phyloP scores from a whole-genome alignment of 2,113 vertebrate genomes.

The Vulpes ferrilata region DNA sequence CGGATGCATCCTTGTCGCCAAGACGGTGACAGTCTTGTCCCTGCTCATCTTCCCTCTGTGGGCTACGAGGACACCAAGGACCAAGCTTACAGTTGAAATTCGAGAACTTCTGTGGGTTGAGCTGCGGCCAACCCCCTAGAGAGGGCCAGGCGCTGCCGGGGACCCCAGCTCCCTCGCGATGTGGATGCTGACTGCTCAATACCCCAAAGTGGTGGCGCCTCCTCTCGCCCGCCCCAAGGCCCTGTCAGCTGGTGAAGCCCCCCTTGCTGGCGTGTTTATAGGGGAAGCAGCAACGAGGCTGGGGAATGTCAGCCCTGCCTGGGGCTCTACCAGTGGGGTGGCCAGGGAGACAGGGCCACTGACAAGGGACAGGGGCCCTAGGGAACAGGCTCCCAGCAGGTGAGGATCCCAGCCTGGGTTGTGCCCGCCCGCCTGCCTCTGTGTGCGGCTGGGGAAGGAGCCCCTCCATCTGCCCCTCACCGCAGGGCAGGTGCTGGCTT shows the following conservation, averaged over 20 bases:
- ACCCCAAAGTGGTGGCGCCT: fast-evolving
- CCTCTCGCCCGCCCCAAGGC: not conserved
- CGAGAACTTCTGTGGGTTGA: not conserved
- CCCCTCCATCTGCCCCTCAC: fast-evolving
- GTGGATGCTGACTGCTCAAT: fast-evolving
- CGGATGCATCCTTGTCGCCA: fast-evolving
- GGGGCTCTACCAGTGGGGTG: not conserved
- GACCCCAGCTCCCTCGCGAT: fast-evolving
- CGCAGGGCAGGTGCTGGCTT: fast-evolving
- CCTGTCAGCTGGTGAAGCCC: fast-evolving
- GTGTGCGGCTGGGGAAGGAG: not conserved
- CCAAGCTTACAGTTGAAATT: not conserved
- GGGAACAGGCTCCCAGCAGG: not conserved
- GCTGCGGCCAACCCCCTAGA: fast-evolving
- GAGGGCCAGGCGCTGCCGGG: not conserved
- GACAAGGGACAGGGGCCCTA: not conserved
- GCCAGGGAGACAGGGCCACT: not conserved
- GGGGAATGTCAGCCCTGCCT: not conserved
- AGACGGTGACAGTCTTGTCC: fast-evolving
- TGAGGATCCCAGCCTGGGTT: not conserved
- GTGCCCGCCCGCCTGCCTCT: fast-evolving
- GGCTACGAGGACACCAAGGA: not conserved
- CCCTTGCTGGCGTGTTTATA: fast-evolving
- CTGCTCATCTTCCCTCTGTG: not conserved
- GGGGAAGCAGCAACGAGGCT: fast-evolving